Evolutionary conservation across 2,113 vertebrate genomes (phyloP).

Genomic region (Pholis gunnellus): DNA sequence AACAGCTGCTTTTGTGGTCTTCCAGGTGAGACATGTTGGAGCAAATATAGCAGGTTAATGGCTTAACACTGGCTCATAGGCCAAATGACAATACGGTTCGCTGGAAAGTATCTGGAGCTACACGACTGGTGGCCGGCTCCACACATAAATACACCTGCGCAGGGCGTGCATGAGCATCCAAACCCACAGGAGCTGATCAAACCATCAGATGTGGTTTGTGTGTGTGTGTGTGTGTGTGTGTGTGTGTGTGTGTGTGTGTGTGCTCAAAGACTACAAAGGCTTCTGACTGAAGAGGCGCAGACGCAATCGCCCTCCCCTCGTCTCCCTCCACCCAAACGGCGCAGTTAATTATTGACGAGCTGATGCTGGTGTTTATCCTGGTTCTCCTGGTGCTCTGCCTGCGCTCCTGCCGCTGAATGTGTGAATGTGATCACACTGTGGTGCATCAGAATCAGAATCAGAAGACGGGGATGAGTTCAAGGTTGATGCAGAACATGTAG

Average conservation of each 20-base stretch:
- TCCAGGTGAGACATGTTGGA: slow-evolving; percentile 24
- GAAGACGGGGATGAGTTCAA: not conserved
- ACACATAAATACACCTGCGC: not conserved
- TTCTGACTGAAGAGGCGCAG: slow-evolving; percentile 40
- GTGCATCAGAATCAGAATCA: not conserved
- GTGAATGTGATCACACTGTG: not conserved
- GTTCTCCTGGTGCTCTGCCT: slow-evolving; percentile 4
- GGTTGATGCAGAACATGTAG: slow-evolving; percentile 1
- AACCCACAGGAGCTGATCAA: not conserved
- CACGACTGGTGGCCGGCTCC: not conserved
- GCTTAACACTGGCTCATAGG: not conserved
- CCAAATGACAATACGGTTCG: too few relatives aligned
- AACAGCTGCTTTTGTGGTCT: slow-evolving; percentile 26
- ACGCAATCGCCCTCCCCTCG: slow-evolving; percentile 8
- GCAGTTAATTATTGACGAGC: slow-evolving; percentile 68
- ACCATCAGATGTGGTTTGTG: slow-evolving; percentile 20
- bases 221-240: slow-evolving; percentile 12
- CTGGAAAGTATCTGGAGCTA: not conserved
- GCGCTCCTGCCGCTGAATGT: slow-evolving; percentile 4
- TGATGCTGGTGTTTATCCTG: slow-evolving; percentile 48
- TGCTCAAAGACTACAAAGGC: slow-evolving; percentile 50
- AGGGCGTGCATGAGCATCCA: not conserved
- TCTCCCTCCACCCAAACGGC: slow-evolving; percentile 45
- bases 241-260: slow-evolving; percentile 1
- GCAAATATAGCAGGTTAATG: not conserved